Conservation (phyloP, 2,797 vertebrate genomes). For the Halcyon chelicuti region DNA sequence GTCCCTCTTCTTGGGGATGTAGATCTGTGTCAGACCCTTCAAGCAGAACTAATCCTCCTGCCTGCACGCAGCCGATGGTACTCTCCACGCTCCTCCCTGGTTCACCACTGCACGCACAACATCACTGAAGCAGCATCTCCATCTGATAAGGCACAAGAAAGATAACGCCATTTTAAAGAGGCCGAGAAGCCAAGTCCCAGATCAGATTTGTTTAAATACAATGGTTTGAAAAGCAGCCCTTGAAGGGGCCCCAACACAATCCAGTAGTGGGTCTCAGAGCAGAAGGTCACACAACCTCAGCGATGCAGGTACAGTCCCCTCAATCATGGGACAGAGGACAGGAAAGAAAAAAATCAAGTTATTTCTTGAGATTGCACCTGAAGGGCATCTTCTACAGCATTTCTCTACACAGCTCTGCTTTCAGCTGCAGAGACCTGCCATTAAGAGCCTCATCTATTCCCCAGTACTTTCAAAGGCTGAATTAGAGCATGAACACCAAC, state of each 20-base stretch:
- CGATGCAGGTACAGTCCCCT: neutral
- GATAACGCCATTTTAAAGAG: neutral
- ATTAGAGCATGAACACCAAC: neutral
- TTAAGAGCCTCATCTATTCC: neutral
- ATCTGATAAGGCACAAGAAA: neutral
- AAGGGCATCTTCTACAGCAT: neutral
- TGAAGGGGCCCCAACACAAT: neutral
- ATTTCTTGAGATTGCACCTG: neutral
- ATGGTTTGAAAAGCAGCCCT: neutral
- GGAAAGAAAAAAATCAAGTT: neutral
- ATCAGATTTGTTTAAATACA: neutral
- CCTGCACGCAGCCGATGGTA: neutral
- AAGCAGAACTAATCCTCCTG: constrained; percentile 30
- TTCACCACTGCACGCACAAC: neutral
- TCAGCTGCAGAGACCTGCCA: neutral
- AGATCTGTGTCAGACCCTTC: constrained; percentile 21
- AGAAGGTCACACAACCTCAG: neutral
- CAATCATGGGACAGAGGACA: neutral
- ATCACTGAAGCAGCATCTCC: neutral
- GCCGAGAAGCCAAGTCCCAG: neutral
- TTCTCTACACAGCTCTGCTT: neutral
- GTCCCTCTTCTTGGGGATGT: neutral
- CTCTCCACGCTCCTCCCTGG: neutral
- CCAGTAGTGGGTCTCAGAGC: neutral
- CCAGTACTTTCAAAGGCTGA: neutral